phyloP scores from a whole-genome alignment of 2,888 invertebrate species.

The Drosophila pseudotakahashii region DNA sequence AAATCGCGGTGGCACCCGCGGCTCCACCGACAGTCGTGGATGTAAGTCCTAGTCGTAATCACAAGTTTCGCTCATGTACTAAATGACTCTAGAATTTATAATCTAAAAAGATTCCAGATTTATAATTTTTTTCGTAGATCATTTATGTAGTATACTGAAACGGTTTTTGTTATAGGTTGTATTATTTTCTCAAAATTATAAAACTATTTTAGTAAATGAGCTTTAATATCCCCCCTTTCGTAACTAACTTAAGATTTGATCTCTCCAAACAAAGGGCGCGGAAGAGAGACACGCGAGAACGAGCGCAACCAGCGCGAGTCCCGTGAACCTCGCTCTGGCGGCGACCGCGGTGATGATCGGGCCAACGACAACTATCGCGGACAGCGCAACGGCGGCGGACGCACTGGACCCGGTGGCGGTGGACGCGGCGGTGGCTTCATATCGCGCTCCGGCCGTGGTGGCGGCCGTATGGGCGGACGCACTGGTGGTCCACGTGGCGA shows the following conservation, averaged over 20 bases:
- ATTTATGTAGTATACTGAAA: no score
- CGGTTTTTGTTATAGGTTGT: no score
- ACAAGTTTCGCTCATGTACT: not conserved
- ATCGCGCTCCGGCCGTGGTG: slow-evolving; percentile 65
- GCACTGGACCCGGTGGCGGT: slow-evolving; percentile 54
- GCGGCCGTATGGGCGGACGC: slow-evolving; percentile 83
- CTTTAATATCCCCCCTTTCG: no score
- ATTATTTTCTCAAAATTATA: not conserved
- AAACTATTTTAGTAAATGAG: not conserved
- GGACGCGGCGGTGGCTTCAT: slow-evolving; percentile 71
- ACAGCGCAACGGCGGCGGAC: slow-evolving; percentile 66
- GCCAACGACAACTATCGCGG: slow-evolving; percentile 73
- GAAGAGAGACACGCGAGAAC: slow-evolving; percentile 88
- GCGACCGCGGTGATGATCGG: slow-evolving; percentile 80
- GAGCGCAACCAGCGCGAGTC: slow-evolving; percentile 85
- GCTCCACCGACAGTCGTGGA: slow-evolving; percentile 86
- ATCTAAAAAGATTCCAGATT: not conserved
- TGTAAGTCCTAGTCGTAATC: slow-evolving; percentile 77
- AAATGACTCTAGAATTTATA: not conserved
- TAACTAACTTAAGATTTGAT: not conserved
- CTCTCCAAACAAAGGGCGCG: slow-evolving; percentile 84
- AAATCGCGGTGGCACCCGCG: slow-evolving; percentile 84
- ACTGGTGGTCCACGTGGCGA: slow-evolving; percentile 82
- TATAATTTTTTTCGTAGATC: not conserved
- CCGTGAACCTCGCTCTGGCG: slow-evolving; percentile 80